Base-by-base conservation (phyloP, 2,113 vertebrate species). In the Gopherus evgoodei region DNA sequence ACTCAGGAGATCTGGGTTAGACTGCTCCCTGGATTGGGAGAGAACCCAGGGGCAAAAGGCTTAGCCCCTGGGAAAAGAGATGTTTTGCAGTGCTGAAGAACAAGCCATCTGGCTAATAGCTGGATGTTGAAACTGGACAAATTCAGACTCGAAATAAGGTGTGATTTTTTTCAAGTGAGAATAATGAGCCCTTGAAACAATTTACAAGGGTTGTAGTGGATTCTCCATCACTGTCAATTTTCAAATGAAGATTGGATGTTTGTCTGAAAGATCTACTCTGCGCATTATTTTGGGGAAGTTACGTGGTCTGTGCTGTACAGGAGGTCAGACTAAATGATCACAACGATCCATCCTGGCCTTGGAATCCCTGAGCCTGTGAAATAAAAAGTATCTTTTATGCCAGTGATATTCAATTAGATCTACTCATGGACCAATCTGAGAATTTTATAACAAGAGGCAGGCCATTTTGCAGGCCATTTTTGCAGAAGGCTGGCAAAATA, bases 1-100 rank as follows among this genome's bases (percentile, higher is more conserved):
- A 89, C 94, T 96, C 90, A 1, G 88, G 78, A 93, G 89, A 92
- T 95, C 72, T 91, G 83, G n/a, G 76, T 95, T 95, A 93, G 91
- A 95, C 92, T 92, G 93, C 53, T 76, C 91, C 83, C 53, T 82
- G 78, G 91, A 94, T 96, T 93, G 95, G 92, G 89, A 83, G 85
- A 50, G 47, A 95, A 91, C 83, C 90, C 81, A 90, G 95, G 82
- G 75, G 88, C 88, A 87, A 21, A 9, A 11, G 65, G 65, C n/a
- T 72, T 38, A 38, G n/a, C n/a, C n/a, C 9, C 65, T 11, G n/a
- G n/a, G 65, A 72, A 38, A 38, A 38, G 16, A 72, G 17, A 19
- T 72, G n/a, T 72, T 69, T 72, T 38, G 9, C 65, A 72, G 65
- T 17, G 35, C 35, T 72, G 19, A 72, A 72, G 65, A 22, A 4